A percentile compares a stretch with the other conserved stretches of the same genome.
These are phyloP conservation scores for Chloromyia formosa DNA, from an alignment of 2,888 invertebrate genomes.

Conservation along the genomic window DNA sequence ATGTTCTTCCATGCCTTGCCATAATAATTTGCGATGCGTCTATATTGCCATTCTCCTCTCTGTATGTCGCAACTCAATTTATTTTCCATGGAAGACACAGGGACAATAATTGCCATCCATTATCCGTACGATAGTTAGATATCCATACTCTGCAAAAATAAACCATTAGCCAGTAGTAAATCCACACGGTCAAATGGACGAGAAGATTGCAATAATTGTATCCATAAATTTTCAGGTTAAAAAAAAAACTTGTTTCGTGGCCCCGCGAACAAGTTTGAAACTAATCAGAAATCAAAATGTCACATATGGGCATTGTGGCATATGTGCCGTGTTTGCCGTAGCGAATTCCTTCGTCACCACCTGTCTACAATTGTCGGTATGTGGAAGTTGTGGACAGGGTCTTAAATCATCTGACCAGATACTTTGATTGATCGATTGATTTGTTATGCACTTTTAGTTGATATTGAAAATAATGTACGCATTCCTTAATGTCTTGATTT, in stretches of 20 bases:
- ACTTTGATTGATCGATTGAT: constrained; percentile 22
- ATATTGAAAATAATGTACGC: background rate
- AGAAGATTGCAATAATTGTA: background rate
- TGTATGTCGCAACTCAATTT: constrained; percentile 22
- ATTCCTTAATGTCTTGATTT: background rate
- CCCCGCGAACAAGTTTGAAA: background rate
- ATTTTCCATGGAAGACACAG: constrained; percentile 16
- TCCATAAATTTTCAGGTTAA: background rate
- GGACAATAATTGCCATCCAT: constrained; percentile 1
- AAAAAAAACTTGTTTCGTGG: background rate
- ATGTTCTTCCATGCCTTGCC: constrained; percentile 16
- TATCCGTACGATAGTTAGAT: background rate
- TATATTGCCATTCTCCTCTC: background rate
- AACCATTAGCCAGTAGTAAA: background rate
- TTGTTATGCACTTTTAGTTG: background rate
- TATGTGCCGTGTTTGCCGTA: background rate
- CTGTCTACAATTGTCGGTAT: background rate
- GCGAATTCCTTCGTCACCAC: background rate
- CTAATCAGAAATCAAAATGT: constrained; percentile 17
- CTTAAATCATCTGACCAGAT: constrained; percentile 1
- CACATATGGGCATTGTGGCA: constrained; percentile 17
- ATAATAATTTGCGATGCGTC: constrained; percentile 8
- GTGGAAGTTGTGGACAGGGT: background rate
- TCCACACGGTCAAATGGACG: background rate
- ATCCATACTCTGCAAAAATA: background rate